Evolutionary conservation across 1,140 invertebrate genomes (phyloP).

Genomic region (Dreissena rostriformis): DNA sequence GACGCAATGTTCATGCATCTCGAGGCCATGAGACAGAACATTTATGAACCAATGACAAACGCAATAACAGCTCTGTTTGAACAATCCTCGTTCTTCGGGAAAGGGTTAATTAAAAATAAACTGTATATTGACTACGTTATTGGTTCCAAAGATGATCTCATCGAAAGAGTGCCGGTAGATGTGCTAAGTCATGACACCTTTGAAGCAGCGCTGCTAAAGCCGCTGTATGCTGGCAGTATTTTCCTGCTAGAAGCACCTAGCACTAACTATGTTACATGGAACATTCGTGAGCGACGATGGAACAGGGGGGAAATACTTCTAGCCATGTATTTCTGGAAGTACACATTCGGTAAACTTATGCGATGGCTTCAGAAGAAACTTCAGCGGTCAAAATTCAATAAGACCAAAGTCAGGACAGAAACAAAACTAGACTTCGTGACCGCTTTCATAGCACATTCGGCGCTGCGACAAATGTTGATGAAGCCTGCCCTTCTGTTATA

Average conservation of each 20-base stretch:
- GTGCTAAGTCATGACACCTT: conserved; percentile 78
- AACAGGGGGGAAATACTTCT: conserved; percentile 75
- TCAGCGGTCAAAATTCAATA: conserved; percentile 63
- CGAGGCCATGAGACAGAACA: conserved; percentile 70
- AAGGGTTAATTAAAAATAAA: conserved; percentile 73
- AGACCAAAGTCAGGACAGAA: conserved; percentile 68
- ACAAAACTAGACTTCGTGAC: conserved; percentile 74
- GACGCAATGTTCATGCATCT: conserved; percentile 76
- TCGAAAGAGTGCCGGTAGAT: conserved; percentile 75
- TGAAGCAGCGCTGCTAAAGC: conserved; percentile 72
- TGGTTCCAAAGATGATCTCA: conserved; percentile 64
- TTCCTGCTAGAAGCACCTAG: conserved; percentile 72
- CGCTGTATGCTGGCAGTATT: conserved; percentile 71
- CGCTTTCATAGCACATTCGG: conserved; percentile 75
- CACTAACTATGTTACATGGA: conserved; percentile 77
- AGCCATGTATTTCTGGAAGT: conserved; percentile 76
- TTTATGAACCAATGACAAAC: conserved; percentile 76
- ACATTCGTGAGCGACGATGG: conserved; percentile 74
- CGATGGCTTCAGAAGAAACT: conserved; percentile 69
- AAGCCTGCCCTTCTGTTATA: conserved; percentile 73
- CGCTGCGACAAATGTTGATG: conserved; percentile 76
- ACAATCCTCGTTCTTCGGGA: conserved; percentile 75
- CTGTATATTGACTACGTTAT: conserved; percentile 75
- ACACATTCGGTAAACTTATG: conserved; percentile 69
- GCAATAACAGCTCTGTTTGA: conserved; percentile 68